These are phyloP conservation scores for Nezara viridula DNA, from an alignment of 2,888 invertebrate genomes.

Conservation along the genomic window DNA sequence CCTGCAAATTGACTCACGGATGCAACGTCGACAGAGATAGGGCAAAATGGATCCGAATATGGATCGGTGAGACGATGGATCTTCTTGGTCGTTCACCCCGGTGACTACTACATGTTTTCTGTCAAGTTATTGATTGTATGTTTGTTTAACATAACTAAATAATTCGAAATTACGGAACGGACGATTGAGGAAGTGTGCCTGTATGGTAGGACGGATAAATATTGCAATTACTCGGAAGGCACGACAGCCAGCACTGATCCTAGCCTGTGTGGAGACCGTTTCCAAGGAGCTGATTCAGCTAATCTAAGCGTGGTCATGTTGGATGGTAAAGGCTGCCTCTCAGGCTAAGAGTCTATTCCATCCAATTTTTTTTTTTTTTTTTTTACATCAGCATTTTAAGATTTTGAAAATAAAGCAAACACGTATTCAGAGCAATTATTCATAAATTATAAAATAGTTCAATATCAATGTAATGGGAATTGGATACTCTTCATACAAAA, in stretches of 20 bases:
- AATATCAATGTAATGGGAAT: no score
- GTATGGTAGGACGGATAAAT: background rate
- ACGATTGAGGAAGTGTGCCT: background rate
- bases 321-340: background rate
- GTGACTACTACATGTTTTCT: background rate
- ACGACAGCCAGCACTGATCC: background rate
- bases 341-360: no score
- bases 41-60: background rate
- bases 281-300: background rate
- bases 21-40: conserved; percentile 29
- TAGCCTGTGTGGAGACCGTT: background rate
- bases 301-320: background rate
- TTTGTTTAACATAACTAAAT: background rate
- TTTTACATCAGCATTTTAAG: no score
- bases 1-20: conserved; percentile 6
- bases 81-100: conserved; percentile 7
- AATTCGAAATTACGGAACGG: background rate
- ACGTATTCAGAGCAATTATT: no score
- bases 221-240: background rate
- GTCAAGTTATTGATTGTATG: background rate
- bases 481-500: no score
- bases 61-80: background rate
- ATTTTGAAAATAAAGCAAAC: no score
- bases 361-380: no score
- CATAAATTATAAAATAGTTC: no score